These are phyloP conservation scores for Microcebus griseorufus DNA, from an alignment of 2,113 vertebrate genomes.

Conservation along the genomic window DNA sequence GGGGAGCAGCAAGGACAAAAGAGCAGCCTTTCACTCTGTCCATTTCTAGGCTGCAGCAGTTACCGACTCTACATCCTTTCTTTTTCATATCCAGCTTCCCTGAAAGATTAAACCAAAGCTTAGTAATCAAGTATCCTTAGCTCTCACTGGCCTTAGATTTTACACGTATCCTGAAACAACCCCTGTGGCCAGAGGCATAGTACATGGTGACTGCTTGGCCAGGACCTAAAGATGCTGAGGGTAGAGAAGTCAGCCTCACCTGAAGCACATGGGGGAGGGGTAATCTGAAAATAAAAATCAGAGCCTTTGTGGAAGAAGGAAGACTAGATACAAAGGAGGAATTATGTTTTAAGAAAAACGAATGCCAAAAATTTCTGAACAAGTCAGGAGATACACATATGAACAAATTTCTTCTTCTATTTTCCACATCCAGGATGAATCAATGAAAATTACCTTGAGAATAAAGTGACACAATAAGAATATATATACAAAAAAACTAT, in stretches of 20 bases:
- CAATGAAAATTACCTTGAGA: background rate
- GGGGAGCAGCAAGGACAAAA: background rate
- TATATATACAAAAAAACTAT: background rate
- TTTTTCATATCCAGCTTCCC: background rate
- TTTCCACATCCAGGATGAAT: background rate
- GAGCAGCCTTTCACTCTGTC: background rate
- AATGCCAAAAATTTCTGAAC: background rate
- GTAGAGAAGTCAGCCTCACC: background rate
- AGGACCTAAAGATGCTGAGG: background rate
- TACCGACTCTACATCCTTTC: background rate
- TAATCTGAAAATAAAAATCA: background rate
- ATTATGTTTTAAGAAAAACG: background rate
- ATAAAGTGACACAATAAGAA: background rate
- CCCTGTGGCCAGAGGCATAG: background rate
- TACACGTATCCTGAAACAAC: background rate
- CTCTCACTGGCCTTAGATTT: background rate
- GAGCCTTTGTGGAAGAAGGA: background rate
- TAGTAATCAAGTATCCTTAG: background rate
- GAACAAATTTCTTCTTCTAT: background rate
- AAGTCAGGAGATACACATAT: background rate
- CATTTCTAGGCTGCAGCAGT: background rate
- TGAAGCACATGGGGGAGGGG: background rate
- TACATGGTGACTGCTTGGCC: background rate
- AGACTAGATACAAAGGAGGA: background rate
- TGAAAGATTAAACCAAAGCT: background rate